Evolutionary conservation across 1,140 invertebrate genomes (phyloP).

Genomic region (Arctopsyche grandis): DNA sequence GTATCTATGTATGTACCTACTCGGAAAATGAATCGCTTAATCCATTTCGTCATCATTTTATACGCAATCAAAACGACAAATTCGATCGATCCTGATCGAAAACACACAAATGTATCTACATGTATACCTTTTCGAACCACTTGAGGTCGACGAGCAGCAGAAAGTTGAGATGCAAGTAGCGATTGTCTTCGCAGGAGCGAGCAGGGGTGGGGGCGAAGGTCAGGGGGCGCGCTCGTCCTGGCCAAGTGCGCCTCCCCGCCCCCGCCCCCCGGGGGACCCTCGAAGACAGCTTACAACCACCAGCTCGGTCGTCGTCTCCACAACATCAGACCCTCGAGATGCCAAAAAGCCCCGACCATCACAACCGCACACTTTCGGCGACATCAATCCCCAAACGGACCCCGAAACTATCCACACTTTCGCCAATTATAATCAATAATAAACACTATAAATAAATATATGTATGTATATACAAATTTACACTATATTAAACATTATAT

Average conservation of each 20-base stretch:
- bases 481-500: too few species aligned
- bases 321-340: slow-evolving; percentile 4
- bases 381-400: slow-evolving; percentile 28
- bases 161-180: slow-evolving; percentile 72
- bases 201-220: slow-evolving; percentile 41
- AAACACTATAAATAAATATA: neutral
- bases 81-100: too few species aligned
- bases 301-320: slow-evolving; percentile 1
- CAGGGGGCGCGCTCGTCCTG: slow-evolving; percentile 55
- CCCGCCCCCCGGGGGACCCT: slow-evolving; percentile 52
- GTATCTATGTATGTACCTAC: too few species aligned
- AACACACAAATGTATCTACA: too few species aligned
- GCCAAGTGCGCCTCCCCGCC: slow-evolving; percentile 64
- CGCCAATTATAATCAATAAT: too few species aligned
- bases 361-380: neutral
- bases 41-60: too few species aligned
- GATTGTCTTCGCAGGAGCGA: slow-evolving; percentile 68
- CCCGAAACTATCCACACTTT: neutral
- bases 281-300: slow-evolving; percentile 44
- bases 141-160: slow-evolving; percentile 69
- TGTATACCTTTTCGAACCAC: slow-evolving; percentile 71
- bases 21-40: too few species aligned
- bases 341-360: neutral
- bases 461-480: neutral
- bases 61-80: too few species aligned